A percentile compares a stretch with the other conserved stretches of the same genome.
These are phyloP conservation scores for Dicyrtomina minuta DNA, from an alignment of 2,888 invertebrate genomes.

Conservation along the genomic window DNA sequence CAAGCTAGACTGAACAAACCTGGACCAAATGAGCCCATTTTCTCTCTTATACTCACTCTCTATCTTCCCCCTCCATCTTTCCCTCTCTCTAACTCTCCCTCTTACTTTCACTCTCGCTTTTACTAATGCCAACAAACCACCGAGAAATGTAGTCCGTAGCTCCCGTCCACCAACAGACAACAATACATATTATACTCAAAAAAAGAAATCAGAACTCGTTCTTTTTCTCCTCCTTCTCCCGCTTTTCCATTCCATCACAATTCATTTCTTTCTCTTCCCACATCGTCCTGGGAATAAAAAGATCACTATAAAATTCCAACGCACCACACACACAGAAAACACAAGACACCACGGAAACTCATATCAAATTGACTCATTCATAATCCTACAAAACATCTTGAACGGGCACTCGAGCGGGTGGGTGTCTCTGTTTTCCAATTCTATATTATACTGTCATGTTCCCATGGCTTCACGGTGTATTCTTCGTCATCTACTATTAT, in stretches of 20 bases:
- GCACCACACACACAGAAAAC: constrained; percentile 15
- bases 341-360: constrained; percentile 22
- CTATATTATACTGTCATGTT: too few relatives aligned
- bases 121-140: not conserved
- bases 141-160: not conserved
- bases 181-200: not conserved
- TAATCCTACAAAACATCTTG: constrained; percentile 33
- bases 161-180: not conserved
- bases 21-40: constrained; percentile 39
- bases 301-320: constrained; percentile 39
- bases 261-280: constrained; percentile 39
- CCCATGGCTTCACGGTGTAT: too few relatives aligned
- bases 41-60: constrained; percentile 12
- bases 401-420: too few relatives aligned
- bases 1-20: constrained; percentile 37
- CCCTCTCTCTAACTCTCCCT: constrained; percentile 8
- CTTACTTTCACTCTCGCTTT: not conserved
- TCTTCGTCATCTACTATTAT: too few relatives aligned
- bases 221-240: constrained; percentile 20
- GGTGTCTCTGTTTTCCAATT: not conserved
- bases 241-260: constrained; percentile 35
- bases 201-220: constrained; percentile 29
- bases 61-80: constrained; percentile 1
- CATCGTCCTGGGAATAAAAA: constrained; percentile 43
- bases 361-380: constrained; percentile 43